Base-by-base conservation (phyloP, 2,888 invertebrate genomes). In the Lepidochrysops patricia region DNA sequence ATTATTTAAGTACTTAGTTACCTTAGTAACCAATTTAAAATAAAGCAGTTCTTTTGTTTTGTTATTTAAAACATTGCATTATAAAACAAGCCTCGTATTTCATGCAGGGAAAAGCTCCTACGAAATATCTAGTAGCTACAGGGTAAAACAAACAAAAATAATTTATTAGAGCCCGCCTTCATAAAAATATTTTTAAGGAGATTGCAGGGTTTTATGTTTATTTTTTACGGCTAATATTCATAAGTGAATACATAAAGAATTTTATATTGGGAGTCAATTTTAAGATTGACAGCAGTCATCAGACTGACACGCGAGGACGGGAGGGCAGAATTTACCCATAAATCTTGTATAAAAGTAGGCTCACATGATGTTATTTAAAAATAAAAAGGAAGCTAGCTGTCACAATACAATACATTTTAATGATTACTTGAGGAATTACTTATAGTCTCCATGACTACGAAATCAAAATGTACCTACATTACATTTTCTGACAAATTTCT, bases 251-350 rank as follows among this genome's bases (percentile, higher is more conserved):
- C 54, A 54, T 54, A 54, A 85, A 81, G 66, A 65, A 68, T 67
- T 69, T 68, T 64, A 67, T 73, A 70, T 71, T 70, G 72, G 32
- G 72, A 69, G 75, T 76, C 74, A 79, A 77, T 80, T 81, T 78
- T 65, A 70, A 72, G 76, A 79, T 82, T 79, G 84, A 80, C 82
- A 82, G 77, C 73, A 85, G 79, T 79, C 81, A 80, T 82, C 78
- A 75, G 73, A 71, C 72, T 75, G 80, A 80, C 74, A 79, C 72
- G 75, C 67, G 70, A 75, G 75, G 74, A 75, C 72, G 74, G 72
- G 69, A 71, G 74, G 79, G 75, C 75, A 73, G 73, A 77, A 78
- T 76, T 73, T 68, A 73, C 74, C 72, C 84, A 82, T 86, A 84
- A 87, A 86, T 86, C 85, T 85, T 83, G 65, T 61, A 64, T 61